phyloP scores from a whole-genome alignment of 2,113 vertebrate genomes.

The Callipepla squamata region DNA sequence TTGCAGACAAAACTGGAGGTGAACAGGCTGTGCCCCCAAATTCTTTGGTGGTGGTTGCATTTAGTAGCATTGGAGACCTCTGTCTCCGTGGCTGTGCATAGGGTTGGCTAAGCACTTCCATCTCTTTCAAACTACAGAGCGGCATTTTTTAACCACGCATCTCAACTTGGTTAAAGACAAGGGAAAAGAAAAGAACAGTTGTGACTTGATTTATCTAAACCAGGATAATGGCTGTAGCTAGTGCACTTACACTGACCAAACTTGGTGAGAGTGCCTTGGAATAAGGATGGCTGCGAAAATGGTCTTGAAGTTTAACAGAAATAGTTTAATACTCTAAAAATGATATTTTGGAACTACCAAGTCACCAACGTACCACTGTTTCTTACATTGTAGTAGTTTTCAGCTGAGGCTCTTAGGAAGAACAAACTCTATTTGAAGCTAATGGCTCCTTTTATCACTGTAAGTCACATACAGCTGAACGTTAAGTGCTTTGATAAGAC shows the following conservation, averaged over 20 bases:
- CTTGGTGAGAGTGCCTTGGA: neutral
- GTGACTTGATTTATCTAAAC: neutral
- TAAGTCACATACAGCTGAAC: neutral
- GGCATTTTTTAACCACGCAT: neutral
- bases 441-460: slow-evolving; percentile 20
- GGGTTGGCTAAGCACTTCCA: neutral
- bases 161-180: neutral
- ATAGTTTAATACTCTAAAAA: neutral
- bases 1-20: neutral
- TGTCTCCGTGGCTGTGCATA: rapidly evolving
- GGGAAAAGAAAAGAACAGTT: neutral
- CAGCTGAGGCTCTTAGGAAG: neutral
- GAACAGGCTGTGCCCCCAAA: rapidly evolving
- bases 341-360: neutral
- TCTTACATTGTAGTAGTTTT: neutral
- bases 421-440: slow-evolving; percentile 8
- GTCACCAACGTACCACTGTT: neutral
- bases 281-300: neutral
- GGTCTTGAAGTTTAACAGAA: neutral
- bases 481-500: neutral
- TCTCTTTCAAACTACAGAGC: neutral
- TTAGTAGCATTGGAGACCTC: neutral
- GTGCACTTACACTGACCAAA: neutral
- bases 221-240: neutral
- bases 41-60: rapidly evolving